Conservation (phyloP, 2,888 invertebrate species). For the Chironomus tentans region DNA sequence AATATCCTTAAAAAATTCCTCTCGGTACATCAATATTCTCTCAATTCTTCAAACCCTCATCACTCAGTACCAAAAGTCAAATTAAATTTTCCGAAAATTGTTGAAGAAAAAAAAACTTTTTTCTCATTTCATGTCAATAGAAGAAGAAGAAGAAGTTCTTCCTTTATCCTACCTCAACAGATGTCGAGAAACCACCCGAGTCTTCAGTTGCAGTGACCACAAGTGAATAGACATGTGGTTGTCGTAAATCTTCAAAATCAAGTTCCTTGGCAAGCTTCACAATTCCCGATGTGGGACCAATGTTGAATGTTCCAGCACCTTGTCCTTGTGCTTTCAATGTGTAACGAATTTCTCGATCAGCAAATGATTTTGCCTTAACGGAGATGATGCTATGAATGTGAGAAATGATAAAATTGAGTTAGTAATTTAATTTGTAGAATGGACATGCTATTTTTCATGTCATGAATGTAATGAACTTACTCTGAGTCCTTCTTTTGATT, state of each 20-base stretch:
- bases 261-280: conserved; percentile 92
- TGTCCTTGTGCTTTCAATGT: conserved; percentile 89
- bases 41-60: too few species aligned
- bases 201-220: conserved; percentile 93
- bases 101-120: neutral
- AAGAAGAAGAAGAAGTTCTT: neutral
- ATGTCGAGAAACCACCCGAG: conserved; percentile 92
- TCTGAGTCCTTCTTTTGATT: conserved; percentile 95
- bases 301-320: conserved; percentile 91
- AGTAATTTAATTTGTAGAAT: neutral
- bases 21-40: too few species aligned
- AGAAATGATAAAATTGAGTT: neutral
- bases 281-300: conserved; percentile 87
- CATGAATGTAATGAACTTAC: conserved; percentile 51
- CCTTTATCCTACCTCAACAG: conserved; percentile 64
- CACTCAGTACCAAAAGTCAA: neutral
- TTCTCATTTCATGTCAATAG: neutral
- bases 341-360: conserved; percentile 93
- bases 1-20: too few species aligned
- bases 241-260: conserved; percentile 92
- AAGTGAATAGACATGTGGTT: conserved; percentile 87
- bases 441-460: too few species aligned
- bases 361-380: conserved; percentile 95
- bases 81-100: neutral
- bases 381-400: conserved; percentile 75